Conservation (phyloP, 2,888 invertebrate species). For the Chrysolina americana region DNA sequence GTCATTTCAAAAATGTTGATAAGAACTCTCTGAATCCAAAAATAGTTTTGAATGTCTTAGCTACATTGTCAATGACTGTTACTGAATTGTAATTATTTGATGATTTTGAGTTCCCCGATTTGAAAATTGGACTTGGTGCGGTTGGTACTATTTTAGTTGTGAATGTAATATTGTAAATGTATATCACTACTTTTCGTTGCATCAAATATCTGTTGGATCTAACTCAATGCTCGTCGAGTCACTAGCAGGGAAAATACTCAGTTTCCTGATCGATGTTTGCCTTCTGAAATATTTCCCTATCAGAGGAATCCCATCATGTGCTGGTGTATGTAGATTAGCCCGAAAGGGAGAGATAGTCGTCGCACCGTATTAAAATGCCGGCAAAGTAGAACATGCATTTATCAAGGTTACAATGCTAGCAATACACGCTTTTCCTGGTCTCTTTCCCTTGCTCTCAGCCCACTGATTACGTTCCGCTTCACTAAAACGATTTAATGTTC, state of each 20-base stretch:
- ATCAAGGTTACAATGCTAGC: conserved; percentile 41
- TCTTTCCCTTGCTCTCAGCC: conserved; percentile 40
- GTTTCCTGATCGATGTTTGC: not conserved
- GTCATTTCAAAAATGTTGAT: no score
- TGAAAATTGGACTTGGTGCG: no score
- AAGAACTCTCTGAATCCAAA: no score
- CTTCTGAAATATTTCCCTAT: not conserved
- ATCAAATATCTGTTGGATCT: no score
- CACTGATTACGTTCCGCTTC: conserved; percentile 50
- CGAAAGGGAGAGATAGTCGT: conserved; percentile 19
- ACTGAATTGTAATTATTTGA: no score
- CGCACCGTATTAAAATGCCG: conserved; percentile 23
- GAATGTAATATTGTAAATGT: no score
- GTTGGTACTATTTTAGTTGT: no score
- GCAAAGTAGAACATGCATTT: conserved; percentile 40
- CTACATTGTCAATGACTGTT: no score
- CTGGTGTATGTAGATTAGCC: not conserved
- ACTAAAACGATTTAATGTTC: conserved; percentile 63
- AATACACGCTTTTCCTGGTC: conserved; percentile 36
- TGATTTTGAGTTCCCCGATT: no score
- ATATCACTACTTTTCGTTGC: no score
- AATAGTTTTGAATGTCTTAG: no score
- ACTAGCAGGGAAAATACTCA: not conserved
- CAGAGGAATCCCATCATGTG: conserved; percentile 10
- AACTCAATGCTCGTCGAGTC: not conserved